phyloP scores from a whole-genome alignment of 2,888 invertebrate species.

The Apantesis nais region DNA sequence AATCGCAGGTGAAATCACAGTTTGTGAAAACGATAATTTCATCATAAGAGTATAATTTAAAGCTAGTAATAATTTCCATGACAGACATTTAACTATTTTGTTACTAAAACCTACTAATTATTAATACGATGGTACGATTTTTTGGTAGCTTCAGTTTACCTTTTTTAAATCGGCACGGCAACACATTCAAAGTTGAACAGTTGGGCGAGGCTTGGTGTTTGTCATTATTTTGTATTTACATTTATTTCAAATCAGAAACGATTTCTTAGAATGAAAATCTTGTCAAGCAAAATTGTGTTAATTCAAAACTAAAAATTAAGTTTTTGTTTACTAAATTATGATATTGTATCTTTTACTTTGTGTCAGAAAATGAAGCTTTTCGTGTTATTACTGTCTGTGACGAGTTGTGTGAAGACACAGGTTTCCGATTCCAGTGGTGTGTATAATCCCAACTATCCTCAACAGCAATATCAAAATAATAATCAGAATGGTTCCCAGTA shows the following conservation, averaged over 20 bases:
- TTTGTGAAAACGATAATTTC: too few species aligned
- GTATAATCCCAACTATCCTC: constrained; percentile 70
- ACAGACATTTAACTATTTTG: too few species aligned
- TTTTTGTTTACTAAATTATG: constrained; percentile 28
- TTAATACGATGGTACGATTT: not conserved
- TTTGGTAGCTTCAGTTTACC: not conserved
- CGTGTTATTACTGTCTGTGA: constrained; percentile 63
- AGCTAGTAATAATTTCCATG: too few species aligned
- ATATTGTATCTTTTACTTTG: constrained; percentile 33
- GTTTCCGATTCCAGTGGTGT: constrained; percentile 61
- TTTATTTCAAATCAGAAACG: constrained; percentile 56
- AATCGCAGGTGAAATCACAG: too few species aligned
- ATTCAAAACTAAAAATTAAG: constrained; percentile 6
- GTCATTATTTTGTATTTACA: constrained; percentile 43
- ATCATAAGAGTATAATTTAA: too few species aligned
- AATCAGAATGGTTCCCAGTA: constrained; percentile 67
- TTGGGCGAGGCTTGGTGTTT: constrained; percentile 63
- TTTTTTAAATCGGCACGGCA: constrained; percentile 19
- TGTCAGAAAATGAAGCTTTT: constrained; percentile 68
- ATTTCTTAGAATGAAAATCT: constrained; percentile 41
- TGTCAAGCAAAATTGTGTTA: constrained; percentile 34
- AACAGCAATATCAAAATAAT: constrained; percentile 61
- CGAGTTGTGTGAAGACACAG: constrained; percentile 68
- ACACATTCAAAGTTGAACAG: constrained; percentile 28
- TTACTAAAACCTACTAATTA: too few species aligned